These are phyloP conservation scores for Melanostigma gelatinosum DNA, from an alignment of 2,113 vertebrate species.

Conservation along the genomic window DNA sequence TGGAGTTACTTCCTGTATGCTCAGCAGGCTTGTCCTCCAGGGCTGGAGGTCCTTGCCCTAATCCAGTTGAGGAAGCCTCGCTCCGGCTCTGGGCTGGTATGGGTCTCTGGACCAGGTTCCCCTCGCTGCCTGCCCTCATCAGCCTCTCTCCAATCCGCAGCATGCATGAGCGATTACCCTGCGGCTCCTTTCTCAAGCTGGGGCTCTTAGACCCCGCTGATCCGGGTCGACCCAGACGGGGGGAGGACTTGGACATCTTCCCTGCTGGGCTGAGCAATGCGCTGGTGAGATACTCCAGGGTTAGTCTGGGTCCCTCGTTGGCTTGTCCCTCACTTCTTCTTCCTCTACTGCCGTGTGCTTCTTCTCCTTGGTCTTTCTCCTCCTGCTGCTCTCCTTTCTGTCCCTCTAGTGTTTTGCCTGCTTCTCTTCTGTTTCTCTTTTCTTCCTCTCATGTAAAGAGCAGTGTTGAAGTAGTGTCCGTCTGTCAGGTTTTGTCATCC, in stretches of 20 bases:
- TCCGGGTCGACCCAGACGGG: constrained; percentile 85
- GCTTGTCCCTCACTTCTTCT: not conserved
- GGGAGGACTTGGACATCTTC: constrained; percentile 90
- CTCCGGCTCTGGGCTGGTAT: constrained; percentile 72
- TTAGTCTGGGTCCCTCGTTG: not conserved
- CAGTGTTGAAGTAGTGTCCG: not conserved
- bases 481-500: not conserved
- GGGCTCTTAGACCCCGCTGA: constrained; percentile 82
- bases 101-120: constrained; percentile 84
- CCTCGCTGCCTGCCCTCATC: constrained; percentile 90
- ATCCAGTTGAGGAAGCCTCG: constrained; percentile 4
- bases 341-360: not conserved
- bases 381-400: not conserved
- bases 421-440: not conserved
- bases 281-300: constrained; percentile 14
- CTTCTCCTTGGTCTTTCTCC: not conserved
- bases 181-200: constrained; percentile 83
- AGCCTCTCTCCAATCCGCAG: constrained; percentile 90
- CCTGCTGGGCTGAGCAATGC: constrained; percentile 19
- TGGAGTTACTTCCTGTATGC: constrained; percentile 3
- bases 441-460: not conserved
- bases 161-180: constrained; percentile 86
- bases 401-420: not conserved
- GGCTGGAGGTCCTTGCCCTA: not conserved
- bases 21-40: constrained; percentile 18